Evolutionary conservation across 2,113 vertebrate genomes (phyloP).

Genomic region (Oreochromis niloticus): DNA sequence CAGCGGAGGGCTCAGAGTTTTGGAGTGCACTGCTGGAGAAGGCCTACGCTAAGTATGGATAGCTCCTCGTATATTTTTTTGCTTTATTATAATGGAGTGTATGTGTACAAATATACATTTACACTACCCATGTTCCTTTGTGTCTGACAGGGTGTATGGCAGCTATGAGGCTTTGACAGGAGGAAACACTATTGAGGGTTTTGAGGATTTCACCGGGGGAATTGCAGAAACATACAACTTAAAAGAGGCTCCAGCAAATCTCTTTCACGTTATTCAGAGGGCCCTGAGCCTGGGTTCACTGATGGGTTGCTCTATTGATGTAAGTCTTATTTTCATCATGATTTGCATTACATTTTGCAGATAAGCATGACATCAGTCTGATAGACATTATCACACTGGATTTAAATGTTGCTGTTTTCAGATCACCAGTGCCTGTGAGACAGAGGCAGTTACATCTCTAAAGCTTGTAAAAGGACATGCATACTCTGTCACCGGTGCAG

Average conservation of each 20-base stretch:
- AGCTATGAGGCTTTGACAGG: conserved; percentile 88
- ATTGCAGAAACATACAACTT: conserved; percentile 84
- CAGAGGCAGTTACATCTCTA: conserved; percentile 73
- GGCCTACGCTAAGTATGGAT: conserved; percentile 67
- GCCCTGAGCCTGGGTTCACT: conserved; percentile 68
- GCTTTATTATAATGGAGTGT: background rate
- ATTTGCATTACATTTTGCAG: background rate
- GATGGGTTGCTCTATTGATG: conserved; percentile 74
- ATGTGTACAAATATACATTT: background rate
- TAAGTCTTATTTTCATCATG: conserved; percentile 14
- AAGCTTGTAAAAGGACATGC: conserved; percentile 86
- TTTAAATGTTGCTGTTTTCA: conserved; percentile 9
- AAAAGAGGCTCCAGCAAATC: conserved; percentile 50
- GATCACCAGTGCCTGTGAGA: conserved; percentile 62
- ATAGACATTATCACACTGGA: background rate
- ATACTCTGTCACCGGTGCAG: conserved; percentile 81
- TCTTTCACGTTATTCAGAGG: conserved; percentile 67
- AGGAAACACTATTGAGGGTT: conserved; percentile 88
- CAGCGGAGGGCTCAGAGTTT: conserved; percentile 68
- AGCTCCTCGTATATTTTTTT: accelerated
- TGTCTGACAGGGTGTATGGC: conserved; percentile 76
- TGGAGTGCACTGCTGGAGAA: conserved; percentile 74
- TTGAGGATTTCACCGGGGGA: conserved; percentile 94
- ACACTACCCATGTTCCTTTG: background rate
- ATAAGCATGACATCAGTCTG: background rate